A percentile compares a stretch with the other conserved stretches of the same genome.
Conservation (phyloP, 2,113 vertebrate species). For the Stictonetta naevosa region DNA sequence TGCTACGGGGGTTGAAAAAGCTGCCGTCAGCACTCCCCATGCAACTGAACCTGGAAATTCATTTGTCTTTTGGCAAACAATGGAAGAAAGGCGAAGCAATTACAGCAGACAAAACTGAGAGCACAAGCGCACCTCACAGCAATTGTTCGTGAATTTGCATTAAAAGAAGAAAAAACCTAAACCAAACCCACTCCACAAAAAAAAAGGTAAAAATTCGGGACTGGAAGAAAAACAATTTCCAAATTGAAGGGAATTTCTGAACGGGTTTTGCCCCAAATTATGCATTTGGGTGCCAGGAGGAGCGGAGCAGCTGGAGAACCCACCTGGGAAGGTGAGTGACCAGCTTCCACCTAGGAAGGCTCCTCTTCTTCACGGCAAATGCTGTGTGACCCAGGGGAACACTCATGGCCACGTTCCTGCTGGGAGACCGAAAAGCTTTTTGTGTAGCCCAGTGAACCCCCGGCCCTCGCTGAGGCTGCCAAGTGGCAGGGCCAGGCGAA, state of each 20-base stretch:
- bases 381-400: background rate
- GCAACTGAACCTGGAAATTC: constrained; percentile 46
- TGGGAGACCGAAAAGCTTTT: background rate
- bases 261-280: background rate
- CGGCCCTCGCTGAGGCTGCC: background rate
- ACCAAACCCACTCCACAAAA: background rate
- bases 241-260: too few relatives aligned
- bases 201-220: background rate
- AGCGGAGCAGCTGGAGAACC: background rate
- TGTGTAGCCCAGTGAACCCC: background rate
- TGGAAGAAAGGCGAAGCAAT: constrained; percentile 36
- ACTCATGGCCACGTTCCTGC: accelerated
- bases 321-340: too few relatives aligned
- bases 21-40: constrained; percentile 27
- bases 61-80: constrained; percentile 23
- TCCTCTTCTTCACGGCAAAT: background rate
- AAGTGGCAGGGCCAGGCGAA: background rate
- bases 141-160: background rate
- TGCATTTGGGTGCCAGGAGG: background rate
- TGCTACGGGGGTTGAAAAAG: background rate
- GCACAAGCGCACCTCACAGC: background rate
- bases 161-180: background rate
- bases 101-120: constrained; percentile 37
- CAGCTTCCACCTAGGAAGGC: too few relatives aligned
- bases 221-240: background rate